These are phyloP conservation scores for Catalaphyllia jardinei DNA, from an alignment of 64 coral and sea anemone species.

Conservation along the genomic window DNA sequence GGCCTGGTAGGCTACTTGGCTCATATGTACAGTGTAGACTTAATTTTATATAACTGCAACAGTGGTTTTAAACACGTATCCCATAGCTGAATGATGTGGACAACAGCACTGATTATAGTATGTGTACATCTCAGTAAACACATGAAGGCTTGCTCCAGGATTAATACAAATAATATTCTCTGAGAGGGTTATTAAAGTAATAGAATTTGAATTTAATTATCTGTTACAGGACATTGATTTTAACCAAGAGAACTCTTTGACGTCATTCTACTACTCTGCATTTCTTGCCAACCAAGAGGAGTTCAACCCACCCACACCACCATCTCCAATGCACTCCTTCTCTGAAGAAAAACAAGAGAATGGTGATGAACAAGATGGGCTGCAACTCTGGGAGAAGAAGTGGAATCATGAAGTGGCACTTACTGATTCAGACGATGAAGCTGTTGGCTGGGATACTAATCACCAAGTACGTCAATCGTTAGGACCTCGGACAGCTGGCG, in stretches of 20 bases:
- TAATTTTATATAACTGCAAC: no score
- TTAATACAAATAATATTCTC: background rate
- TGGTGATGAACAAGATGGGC: background rate
- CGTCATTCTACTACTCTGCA: background rate
- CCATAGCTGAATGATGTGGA: no score
- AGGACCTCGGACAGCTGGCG: slow-evolving; percentile 35
- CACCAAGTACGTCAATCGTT: background rate
- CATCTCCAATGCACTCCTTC: background rate
- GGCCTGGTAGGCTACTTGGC: no score
- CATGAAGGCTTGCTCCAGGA: no score
- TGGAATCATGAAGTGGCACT: background rate
- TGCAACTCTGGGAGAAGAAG: background rate
- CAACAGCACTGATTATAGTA: no score
- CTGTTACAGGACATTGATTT: slow-evolving; percentile 11
- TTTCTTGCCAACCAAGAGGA: slow-evolving; percentile 2
- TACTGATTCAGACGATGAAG: background rate
- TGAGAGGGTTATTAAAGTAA: background rate
- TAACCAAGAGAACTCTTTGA: background rate
- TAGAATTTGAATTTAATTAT: background rate
- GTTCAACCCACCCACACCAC: background rate
- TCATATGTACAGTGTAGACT: no score
- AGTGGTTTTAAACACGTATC: no score
- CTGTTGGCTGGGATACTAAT: background rate
- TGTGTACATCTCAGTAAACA: no score
- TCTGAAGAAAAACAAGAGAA: slow-evolving; percentile 10